These are phyloP conservation scores for Cyrtonyx montezumae DNA, from an alignment of 2,113 vertebrate genomes.

Conservation along the genomic window DNA sequence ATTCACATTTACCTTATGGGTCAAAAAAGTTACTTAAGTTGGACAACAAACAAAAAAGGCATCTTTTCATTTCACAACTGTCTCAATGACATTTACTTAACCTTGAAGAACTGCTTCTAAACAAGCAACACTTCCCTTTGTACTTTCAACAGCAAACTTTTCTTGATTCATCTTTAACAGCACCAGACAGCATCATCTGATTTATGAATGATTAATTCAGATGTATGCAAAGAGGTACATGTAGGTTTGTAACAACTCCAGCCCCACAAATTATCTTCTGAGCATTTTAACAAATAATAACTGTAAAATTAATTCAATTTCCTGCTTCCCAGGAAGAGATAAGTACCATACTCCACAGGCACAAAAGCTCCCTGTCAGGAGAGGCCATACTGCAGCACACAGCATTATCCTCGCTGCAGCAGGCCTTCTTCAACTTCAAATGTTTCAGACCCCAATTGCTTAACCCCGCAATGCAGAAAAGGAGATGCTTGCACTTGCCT, in stretches of 20 bases:
- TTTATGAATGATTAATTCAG: neutral
- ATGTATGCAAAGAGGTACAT: neutral
- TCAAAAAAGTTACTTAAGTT: neutral
- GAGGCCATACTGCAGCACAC: neutral
- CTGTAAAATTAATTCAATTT: neutral
- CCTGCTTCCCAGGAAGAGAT: neutral
- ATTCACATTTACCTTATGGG: neutral
- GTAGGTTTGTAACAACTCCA: neutral
- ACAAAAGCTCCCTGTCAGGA: neutral
- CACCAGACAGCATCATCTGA: neutral
- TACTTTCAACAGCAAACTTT: neutral
- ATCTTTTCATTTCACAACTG: neutral
- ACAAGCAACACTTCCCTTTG: neutral
- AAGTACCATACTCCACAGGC: accelerated
- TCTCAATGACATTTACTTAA: neutral
- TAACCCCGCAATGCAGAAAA: neutral
- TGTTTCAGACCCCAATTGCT: neutral
- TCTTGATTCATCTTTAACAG: neutral
- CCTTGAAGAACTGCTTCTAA: neutral
- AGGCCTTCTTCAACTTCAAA: neutral
- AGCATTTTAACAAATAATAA: neutral
- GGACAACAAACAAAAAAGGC: neutral
- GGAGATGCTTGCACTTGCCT: accelerated
- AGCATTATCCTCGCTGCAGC: neutral
- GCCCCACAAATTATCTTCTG: neutral